These are phyloP conservation scores for Hirundo rustica DNA, from an alignment of 2,797 vertebrate species.

Conservation along the genomic window DNA sequence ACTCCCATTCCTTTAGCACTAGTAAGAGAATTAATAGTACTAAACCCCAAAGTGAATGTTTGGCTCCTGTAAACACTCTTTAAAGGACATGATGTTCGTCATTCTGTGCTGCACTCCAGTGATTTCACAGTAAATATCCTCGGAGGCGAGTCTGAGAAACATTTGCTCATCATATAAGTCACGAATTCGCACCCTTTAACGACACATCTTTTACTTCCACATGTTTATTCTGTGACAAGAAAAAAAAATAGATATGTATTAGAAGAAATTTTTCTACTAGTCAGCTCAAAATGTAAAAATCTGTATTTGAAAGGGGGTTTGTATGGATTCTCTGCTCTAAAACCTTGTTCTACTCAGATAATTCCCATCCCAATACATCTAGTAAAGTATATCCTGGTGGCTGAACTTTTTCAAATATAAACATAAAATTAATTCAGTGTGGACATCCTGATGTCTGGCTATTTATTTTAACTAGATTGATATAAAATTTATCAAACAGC, in stretches of 20 bases:
- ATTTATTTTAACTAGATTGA: neutral
- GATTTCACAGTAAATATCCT: slow-evolving; percentile 39
- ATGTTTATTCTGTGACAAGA: neutral
- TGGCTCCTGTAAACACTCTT: neutral
- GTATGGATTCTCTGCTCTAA: neutral
- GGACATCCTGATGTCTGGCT: neutral
- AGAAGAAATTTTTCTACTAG: neutral
- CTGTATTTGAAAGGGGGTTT: neutral
- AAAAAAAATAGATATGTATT: neutral
- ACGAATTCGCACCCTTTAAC: neutral
- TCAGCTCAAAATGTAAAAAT: neutral
- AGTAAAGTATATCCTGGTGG: neutral
- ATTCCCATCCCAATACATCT: neutral
- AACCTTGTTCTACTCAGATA: neutral
- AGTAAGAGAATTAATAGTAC: neutral
- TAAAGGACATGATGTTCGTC: neutral
- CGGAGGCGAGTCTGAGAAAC: neutral
- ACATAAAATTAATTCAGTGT: neutral
- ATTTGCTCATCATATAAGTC: neutral
- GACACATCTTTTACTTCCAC: neutral
- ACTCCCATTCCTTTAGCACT: neutral
- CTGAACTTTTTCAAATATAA: neutral
- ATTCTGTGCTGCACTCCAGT: neutral
- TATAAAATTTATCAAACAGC: neutral
- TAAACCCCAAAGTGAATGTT: neutral